A percentile compares a stretch with the other conserved stretches of the same genome.
Evolutionary conservation across 2,113 vertebrate species (phyloP).

Genomic region (Myrmecophaga tridactyla): DNA sequence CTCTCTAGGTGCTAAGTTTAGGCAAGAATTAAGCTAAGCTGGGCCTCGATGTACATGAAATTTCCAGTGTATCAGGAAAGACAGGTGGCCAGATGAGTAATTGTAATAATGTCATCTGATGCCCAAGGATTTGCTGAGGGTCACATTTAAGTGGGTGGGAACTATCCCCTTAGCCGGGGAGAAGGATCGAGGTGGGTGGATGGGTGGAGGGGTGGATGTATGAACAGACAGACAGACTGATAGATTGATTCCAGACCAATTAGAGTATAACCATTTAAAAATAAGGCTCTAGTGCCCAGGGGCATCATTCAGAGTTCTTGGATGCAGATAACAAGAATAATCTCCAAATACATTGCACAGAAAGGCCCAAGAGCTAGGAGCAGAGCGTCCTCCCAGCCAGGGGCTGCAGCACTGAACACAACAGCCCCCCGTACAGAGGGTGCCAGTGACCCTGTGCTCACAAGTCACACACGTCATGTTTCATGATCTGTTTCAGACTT

Average conservation of each 20-base stretch:
- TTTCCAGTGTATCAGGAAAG: neutral
- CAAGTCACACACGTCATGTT: neutral
- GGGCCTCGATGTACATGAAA: neutral
- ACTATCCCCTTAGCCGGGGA: neutral
- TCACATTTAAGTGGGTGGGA: no score
- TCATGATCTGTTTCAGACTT: neutral
- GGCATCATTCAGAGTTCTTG: neutral
- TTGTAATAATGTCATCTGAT: neutral
- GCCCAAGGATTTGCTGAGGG: neutral
- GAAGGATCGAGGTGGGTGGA: neutral
- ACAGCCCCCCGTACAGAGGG: neutral
- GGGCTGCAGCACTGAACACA: neutral
- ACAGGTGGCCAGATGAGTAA: neutral
- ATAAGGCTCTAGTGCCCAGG: neutral
- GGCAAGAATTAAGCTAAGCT: neutral
- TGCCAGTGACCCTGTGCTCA: accelerated
- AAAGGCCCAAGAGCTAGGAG: neutral
- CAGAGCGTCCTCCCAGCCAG: neutral
- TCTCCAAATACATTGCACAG: neutral
- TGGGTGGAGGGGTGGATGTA: neutral
- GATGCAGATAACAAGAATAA: neutral
- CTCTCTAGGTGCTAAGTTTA: neutral
- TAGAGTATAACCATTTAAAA: neutral
- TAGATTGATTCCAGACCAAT: neutral
- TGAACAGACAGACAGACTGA: neutral